phyloP scores from a whole-genome alignment of 1,140 invertebrate genomes.

The Tetragnatha versicolor region DNA sequence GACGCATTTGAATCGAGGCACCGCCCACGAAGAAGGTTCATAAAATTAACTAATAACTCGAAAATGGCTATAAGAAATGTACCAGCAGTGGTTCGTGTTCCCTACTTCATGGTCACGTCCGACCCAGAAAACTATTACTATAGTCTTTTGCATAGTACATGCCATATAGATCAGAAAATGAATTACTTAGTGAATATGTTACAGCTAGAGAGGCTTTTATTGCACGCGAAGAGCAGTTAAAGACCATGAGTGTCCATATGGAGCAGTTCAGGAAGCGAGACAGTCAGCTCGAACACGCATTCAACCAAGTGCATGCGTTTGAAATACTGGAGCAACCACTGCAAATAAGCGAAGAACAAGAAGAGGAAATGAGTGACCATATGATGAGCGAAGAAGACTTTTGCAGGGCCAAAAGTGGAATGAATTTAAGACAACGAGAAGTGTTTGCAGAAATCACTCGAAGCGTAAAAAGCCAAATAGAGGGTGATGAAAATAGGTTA shows the following conservation, averaged over 20 bases:
- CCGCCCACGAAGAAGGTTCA: too few relatives aligned
- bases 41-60: too few relatives aligned
- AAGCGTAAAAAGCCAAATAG: constrained; percentile 56
- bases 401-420: constrained; percentile 22
- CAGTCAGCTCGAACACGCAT: not conserved
- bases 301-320: constrained; percentile 3
- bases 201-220: constrained; percentile 33
- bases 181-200: not conserved
- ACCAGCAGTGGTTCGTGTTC: not conserved
- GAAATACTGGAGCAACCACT: not conserved
- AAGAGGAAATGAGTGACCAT: not conserved
- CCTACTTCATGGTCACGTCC: not conserved
- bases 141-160: constrained; percentile 7
- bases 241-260: not conserved
- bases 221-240: constrained; percentile 26
- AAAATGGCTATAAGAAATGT: constrained; percentile 18
- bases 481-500: constrained; percentile 34
- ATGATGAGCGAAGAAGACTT: constrained; percentile 54
- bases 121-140: not conserved
- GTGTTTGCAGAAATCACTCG: constrained; percentile 53
- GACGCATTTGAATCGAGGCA: constrained; percentile 14
- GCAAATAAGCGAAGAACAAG: not conserved
- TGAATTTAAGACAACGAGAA: constrained; percentile 55
- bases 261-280: not conserved
- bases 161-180: not conserved